Conservation (phyloP, 2,797 vertebrate species). For the Neosilurus hyrtlii region DNA sequence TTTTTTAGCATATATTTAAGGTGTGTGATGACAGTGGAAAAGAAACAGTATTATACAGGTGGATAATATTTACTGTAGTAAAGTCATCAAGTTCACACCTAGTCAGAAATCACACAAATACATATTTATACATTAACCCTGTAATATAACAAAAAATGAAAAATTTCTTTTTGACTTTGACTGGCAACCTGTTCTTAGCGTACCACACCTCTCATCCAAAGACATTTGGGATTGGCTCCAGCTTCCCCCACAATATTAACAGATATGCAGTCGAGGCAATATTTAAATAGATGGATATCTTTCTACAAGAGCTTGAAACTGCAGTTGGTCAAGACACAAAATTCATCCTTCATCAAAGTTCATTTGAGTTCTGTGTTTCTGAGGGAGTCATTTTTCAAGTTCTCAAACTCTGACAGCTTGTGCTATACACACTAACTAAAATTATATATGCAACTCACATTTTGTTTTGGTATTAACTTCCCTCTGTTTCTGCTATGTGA, state of each 20-base stretch:
- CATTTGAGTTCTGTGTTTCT: not conserved
- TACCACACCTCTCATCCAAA: no score
- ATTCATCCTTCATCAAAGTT: no score
- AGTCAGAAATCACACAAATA: not conserved
- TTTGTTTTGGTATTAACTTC: constrained; percentile 1
- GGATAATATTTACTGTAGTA: not conserved
- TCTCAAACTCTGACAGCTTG: not conserved
- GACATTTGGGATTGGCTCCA: no score
- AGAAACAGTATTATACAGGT: not conserved
- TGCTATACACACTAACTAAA: not conserved
- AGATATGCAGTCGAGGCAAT: no score
- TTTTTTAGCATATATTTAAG: constrained; percentile 16
- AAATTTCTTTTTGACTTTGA: no score
- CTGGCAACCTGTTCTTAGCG: no score
- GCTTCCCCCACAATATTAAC: no score
- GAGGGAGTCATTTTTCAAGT: no score
- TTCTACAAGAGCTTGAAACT: not conserved
- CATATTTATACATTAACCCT: no score
- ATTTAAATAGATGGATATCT: no score
- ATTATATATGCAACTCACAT: not conserved
- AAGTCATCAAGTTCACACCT: not conserved
- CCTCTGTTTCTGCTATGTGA: not conserved
- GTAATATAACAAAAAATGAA: no score
- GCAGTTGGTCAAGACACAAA: not conserved
- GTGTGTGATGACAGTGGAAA: not conserved